Evolutionary conservation across 2,113 vertebrate species (phyloP).

Genomic region (Hypomesus transpacificus): DNA sequence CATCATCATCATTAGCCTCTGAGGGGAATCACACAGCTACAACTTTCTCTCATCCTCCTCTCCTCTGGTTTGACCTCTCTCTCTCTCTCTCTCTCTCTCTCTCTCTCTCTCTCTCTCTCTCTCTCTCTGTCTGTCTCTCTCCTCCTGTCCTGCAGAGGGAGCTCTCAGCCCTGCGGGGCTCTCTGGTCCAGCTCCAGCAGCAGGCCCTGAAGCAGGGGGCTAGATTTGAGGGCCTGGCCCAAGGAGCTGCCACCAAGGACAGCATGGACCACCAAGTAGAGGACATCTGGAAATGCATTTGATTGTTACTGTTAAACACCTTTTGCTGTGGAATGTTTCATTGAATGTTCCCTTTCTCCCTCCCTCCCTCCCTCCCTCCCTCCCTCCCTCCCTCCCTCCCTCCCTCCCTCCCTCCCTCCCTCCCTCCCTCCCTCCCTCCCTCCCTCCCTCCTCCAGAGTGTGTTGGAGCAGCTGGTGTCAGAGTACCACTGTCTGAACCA

Average conservation of each 20-base stretch:
- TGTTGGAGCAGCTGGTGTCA: conserved; percentile 81
- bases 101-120: neutral
- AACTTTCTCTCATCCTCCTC: no score
- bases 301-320: no score
- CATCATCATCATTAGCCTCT: no score
- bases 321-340: no score
- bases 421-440: neutral
- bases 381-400: neutral
- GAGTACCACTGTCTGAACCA: conserved; percentile 86
- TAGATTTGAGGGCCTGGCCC: conserved; percentile 70
- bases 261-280: conserved; percentile 75
- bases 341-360: neutral
- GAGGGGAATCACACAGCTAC: no score
- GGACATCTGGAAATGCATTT: no score
- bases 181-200: conserved; percentile 68
- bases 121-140: neutral
- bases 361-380: neutral
- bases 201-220: conserved; percentile 72
- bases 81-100: no score
- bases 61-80: no score
- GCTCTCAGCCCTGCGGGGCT: conserved; percentile 76
- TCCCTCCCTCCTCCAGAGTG: conserved; percentile 52
- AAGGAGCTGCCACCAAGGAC: conserved; percentile 72
- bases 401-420: neutral
- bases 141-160: conserved; percentile 70